Evolutionary conservation across 2,888 invertebrate species (phyloP), one percentile per base, ranked within the genome.

Genomic region (Pogonocherus hispidulus): DNA sequence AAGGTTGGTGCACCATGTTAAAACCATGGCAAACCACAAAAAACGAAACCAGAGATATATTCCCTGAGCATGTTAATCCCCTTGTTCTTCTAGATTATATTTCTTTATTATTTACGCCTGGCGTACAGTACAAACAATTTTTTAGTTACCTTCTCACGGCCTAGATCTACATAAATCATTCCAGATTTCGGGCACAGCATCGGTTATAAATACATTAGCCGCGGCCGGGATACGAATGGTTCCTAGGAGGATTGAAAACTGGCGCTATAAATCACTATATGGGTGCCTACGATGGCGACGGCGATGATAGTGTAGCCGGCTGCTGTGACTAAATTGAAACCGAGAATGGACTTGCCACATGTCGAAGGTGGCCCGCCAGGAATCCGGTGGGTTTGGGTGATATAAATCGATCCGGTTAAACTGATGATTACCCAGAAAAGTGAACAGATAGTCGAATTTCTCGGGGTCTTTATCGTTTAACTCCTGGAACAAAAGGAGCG

Each of bases 291-390:
- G 55, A 20, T 37, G 55, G 37, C 18, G 55, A 18, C 37, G 55
- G 37, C n/a, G 41, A 19, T 20, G 55, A 35, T 55, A 35, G 35
- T 55, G 32, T 14, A 16, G 14, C 22, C 35, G 23, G 55, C 37
- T n/a, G 20, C 32, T 14, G 27, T 19, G 23, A 57, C 46, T 46
- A 46, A 57, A 46, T 57, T 23, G 46, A 57, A 57, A 46, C 46
- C 20, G 57, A 57, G 16, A 57, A 57, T 46, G 41, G 57, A 57
- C 57, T 55, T 14, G 41, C 44, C 57, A 46, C 57, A 22, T 57
- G 57, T 57, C 41, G 57, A 41, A 55, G 55, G 37, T 35, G 55
- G 1, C 41, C 22, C 44, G 23, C 20, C 41, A 44, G 8, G 56
- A 22, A 44, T 41, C 6, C 37, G 55, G 8, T 2, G 55, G 14